Base-by-base conservation (phyloP, 2,888 invertebrate genomes). In the Scaptomyza polygonia region DNA sequence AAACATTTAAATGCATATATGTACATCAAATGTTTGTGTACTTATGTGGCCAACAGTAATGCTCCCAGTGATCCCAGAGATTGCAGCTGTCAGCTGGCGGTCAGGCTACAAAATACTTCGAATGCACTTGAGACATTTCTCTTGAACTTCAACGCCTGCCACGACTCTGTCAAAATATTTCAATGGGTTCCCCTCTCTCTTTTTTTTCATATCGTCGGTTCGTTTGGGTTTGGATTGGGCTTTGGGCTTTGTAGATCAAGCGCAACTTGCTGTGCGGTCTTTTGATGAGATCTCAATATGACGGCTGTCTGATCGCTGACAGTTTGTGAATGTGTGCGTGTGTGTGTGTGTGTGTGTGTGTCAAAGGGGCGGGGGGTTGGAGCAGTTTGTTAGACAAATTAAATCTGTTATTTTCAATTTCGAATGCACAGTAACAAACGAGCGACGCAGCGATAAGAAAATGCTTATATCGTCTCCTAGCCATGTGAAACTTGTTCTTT, bases 111-210 rank as follows among this genome's bases (percentile, higher is more conserved):
- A 64, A 85, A 85, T 80, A 80, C 80, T 81, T 70, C 86, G 79
- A 85, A 82, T 85, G 84, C 84, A 84, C 84, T 84, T 88, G 88
- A 84, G 84, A 84, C 84, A 88, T 86, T 88, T 84, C 84, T 86
- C 88, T 86, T 73, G 86, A 84, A 84, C 86, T 78, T 84, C 88
- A 84, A 87, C 84, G 84, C 88, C 84, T 88, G 84, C 84, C 84
- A 84, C 63, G 56, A 68, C 71, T 83, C 84, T 87, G 84, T 84
- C 84, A 84, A 84, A 84, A 87, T 84, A 87, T 84, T 88, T 88
- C 84, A 84, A 84, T 82, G 82, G 62, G 52, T 54, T 56, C 62
- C 47, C 53, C 52, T 57, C 30, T 18, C 12, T 16, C 56, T 36
- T 30, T 40, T 18, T 40, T 11, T 14, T 47, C 8, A 18, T 40